Base-by-base conservation (phyloP, 2,888 invertebrate genomes). In the Alentia gelatinosa region DNA sequence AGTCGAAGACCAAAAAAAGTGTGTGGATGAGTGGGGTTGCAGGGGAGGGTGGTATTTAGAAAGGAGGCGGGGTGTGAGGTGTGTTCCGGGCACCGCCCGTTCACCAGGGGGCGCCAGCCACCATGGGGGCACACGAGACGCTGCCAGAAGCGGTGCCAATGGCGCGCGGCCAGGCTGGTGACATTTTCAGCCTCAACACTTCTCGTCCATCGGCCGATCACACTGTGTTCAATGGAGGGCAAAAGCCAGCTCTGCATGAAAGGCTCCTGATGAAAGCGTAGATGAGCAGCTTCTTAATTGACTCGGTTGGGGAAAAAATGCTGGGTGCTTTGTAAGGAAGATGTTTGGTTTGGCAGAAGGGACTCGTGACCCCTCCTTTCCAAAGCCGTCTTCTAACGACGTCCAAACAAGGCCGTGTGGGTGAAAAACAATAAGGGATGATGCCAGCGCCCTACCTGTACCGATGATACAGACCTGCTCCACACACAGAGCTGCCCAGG, bases 131-230 rank as follows among this genome's bases (percentile, higher is more conserved):
- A 19, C 30, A 12, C 30, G 68, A 68, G 68, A 26, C 68, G 26
- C 30, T 68, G 79, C 79, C 79, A 79, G 79, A 35, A 79, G 37
- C 23, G 9, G 79, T 79, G 79, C 79, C 79, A 79, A 79, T 79
- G 79, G 79, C 79, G 79, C 37, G 15, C 19, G 37, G 79, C 79
- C 79, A 79, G 79, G 15, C 79, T 39, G 37, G 79, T 79, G 79
- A 79, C 79, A 79, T 79, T 79, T 79, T 79, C 79, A 79, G 79
- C 79, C 79, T 79, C 79, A 79, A 79, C 79, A 79, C 37, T 79
- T 79, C 79, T 3, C 15, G 79, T 79, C 37, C 79, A 79, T 79
- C 23, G 37, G 15, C 1, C n/a, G 79, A 79, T 79, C 79, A 79
- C 37, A 39, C 79, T 3, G 79, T 79, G 79, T 23, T 79, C 79